These are phyloP conservation scores for Sinocyclocheilus rhinocerous DNA, from an alignment of 2,113 vertebrate genomes.

Conservation along the genomic window DNA sequence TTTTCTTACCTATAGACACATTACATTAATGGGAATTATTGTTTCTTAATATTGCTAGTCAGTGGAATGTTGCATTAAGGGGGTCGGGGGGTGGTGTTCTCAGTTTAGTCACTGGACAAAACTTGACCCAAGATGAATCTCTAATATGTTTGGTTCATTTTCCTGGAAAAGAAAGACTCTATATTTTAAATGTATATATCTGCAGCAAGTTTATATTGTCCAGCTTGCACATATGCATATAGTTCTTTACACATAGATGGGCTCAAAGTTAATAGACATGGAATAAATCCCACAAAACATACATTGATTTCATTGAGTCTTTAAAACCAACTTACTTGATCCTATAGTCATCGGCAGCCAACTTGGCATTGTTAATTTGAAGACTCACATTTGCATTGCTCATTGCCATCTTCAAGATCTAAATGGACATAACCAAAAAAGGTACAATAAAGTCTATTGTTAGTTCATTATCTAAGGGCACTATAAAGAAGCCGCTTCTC, in stretches of 20 bases:
- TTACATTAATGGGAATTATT: neutral
- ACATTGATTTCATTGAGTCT: neutral
- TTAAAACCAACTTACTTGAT: constrained; percentile 69
- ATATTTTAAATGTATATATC: neutral
- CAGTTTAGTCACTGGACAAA: neutral
- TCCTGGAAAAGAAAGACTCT: neutral
- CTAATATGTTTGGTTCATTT: neutral
- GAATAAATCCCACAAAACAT: neutral
- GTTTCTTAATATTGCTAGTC: constrained; percentile 29
- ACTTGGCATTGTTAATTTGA: constrained; percentile 77
- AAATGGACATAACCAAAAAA: constrained; percentile 23
- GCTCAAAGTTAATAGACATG: neutral
- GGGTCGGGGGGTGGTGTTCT: neutral
- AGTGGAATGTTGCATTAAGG: neutral
- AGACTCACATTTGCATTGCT: constrained; percentile 73
- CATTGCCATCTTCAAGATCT: constrained; percentile 76
- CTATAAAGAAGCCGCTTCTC: neutral
- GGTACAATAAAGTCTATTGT: neutral
- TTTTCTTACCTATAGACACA: constrained; percentile 73
- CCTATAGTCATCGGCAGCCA: constrained; percentile 79
- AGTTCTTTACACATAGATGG: neutral
- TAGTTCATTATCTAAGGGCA: neutral
- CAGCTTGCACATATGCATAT: neutral
- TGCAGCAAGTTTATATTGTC: neutral
- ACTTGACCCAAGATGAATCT: neutral